Evolutionary conservation across 2,888 invertebrate genomes (phyloP), one percentile per base, ranked within the genome.

Genomic region (Hypena proboscidalis): DNA sequence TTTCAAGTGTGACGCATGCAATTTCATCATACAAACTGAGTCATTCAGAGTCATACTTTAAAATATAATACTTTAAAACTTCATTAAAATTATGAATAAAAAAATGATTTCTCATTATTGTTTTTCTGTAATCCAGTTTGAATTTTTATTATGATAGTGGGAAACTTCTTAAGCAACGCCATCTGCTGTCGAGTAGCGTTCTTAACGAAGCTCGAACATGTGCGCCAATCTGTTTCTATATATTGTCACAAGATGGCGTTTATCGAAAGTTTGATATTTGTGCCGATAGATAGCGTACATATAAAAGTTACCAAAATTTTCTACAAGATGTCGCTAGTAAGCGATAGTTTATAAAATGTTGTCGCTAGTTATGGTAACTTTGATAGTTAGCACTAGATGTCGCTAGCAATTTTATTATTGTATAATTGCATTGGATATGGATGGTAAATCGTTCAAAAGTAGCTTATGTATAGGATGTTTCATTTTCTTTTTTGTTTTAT

Each of bases 171-270:
- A 5, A 31, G 6, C 1, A 23, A 9, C 31, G 37, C 46, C 65
- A 56, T 56, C 67, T 64, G 14, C 0, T 13, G 36, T 26, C 26
- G 45, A 64, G 32, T 67, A 67, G 67, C 31, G 0, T 3, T 4
- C 0, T 4, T 7, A 20, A 20, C 0, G 1, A 9, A 6, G 31
- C 6, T 7, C 10, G n/a, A 2, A 23, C 6, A 2, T 17, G 1
- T 8, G 0, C 0, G n/a, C 3, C 15, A 6, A 1, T 5, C 10
- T 27, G 5, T 6, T 23, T 6, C 1, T 6, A 8, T 0, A 8
- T 4, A 7, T 0, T 7, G 3, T 1, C 4, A 10, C 20, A 4
- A 60, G 61, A 42, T 56, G 48, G 60, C 46, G 17, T 13, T 20
- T 17, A 30, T 46, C 27, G 17, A 27, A 1, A 7, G 8, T 5